Evolutionary conservation across 2,888 invertebrate species (phyloP).

Genomic region (Oegoconia quadripuncta): DNA sequence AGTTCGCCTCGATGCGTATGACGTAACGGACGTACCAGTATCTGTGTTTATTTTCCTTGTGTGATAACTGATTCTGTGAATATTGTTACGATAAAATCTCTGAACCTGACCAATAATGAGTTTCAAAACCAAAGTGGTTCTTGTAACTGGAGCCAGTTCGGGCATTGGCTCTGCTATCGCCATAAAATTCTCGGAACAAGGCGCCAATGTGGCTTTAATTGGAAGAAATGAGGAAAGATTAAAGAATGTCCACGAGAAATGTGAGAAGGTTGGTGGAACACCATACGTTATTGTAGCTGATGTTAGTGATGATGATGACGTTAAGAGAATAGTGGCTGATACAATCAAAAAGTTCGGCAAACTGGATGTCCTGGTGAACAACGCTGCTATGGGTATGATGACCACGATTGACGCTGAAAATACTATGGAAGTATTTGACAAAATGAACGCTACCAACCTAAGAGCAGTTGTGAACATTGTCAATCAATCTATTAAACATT

Average conservation of each 20-base stretch:
- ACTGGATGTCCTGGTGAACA: conserved; percentile 14
- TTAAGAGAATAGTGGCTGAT: conserved; percentile 23
- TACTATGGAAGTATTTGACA: conserved; percentile 4
- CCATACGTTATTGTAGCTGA: conserved; percentile 30
- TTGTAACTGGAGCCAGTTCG: conserved; percentile 18
- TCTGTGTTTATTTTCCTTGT: too few relatives aligned
- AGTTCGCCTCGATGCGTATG: too few relatives aligned
- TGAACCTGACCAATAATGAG: too few relatives aligned
- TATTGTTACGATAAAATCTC: too few relatives aligned
- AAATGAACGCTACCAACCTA: conserved; percentile 7
- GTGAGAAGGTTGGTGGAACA: conserved; percentile 23
- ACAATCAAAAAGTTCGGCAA: conserved; percentile 19
- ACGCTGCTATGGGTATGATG: too few relatives aligned
- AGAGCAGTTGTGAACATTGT: conserved; percentile 5
- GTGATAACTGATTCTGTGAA: too few relatives aligned
- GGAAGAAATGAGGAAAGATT: conserved; percentile 31
- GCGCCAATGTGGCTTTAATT: conserved; percentile 28
- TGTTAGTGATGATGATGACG: conserved; percentile 26
- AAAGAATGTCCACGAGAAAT: conserved; percentile 23
- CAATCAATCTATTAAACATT: conserved; percentile 5
- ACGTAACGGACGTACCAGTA: too few relatives aligned
- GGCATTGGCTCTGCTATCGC: conserved; percentile 21
- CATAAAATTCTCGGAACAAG: conserved; percentile 21
- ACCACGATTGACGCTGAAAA: background rate
- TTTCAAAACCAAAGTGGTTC: conserved; percentile 19